Evolutionary conservation across 2,113 vertebrate genomes (phyloP).

Genomic region (Dendrocopos noguchii): DNA sequence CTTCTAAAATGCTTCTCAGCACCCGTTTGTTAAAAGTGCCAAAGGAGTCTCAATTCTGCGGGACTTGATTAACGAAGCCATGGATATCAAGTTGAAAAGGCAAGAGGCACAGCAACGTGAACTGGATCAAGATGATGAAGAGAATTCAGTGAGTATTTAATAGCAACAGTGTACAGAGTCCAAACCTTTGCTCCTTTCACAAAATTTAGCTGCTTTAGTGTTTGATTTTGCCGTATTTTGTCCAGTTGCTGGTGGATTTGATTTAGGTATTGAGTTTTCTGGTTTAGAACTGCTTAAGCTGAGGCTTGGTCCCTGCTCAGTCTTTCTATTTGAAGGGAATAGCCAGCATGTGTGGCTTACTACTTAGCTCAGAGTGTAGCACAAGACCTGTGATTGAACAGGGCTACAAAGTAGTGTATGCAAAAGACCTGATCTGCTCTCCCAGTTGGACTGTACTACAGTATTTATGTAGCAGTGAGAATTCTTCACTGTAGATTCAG

Average conservation of each 20-base stretch:
- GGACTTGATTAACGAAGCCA: slow-evolving; percentile 89
- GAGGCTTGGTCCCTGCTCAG: not conserved
- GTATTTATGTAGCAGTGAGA: not conserved
- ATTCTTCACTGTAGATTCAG: not conserved
- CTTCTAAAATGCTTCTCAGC: slow-evolving; percentile 71
- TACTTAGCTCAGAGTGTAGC: not conserved
- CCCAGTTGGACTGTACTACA: not conserved
- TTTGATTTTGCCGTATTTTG: not conserved
- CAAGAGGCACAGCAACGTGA: slow-evolving; percentile 88
- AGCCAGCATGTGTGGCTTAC: not conserved
- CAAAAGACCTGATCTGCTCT: not conserved
- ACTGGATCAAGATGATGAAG: slow-evolving; percentile 88
- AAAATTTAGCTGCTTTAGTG: not conserved
- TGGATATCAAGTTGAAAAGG: slow-evolving; percentile 91
- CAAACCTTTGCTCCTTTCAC: not conserved
- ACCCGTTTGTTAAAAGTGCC: slow-evolving; percentile 89
- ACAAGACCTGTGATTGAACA: not conserved
- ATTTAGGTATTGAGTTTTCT: not conserved
- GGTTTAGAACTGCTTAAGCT: not conserved
- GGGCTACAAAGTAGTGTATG: not conserved
- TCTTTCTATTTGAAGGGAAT: not conserved
- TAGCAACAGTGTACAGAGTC: not conserved
- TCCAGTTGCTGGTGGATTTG: not conserved
- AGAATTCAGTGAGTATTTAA: slow-evolving; percentile 86
- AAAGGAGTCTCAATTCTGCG: slow-evolving; percentile 87